Evolutionary conservation across 2,113 vertebrate genomes (phyloP), one percentile per base, ranked within the genome.

Genomic region (Paratilapia polleni): DNA sequence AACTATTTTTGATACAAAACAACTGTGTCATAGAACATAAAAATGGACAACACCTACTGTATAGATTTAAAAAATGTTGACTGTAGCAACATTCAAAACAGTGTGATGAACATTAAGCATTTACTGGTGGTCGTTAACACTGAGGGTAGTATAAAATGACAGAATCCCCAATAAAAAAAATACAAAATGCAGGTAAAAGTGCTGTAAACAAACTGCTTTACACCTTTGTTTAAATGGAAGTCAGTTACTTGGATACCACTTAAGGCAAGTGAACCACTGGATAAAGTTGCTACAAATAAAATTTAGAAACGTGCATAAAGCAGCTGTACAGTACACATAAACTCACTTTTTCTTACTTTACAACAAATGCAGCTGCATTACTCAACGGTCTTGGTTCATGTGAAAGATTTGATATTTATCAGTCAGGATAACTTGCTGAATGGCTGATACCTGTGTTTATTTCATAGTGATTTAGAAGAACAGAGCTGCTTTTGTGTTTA

Each of bases 171-270:
- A 47, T 84, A 83, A 89, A 82, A n/a, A 82, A 87, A 79, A 88
- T 60, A 90, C 64, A 92, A 93, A 90, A 91, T 78, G 60, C 83
- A 75, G 88, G 80, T 85, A 90, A 92, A 92, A 90, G 87, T 90
- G 88, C 83, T 84, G 79, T 89, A 85, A 92, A 94, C 63, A 89
- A 89, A 89, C 34, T n/a, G 76, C 36, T 86, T 80, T 80, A 90
- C 88, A 88, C 56, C 73, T 81, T 74, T 47, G 54, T 66, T 82
- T 60, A 77, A 78, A 88, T 64, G 78, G 82, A 88, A 82, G 79
- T 84, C 60, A 64, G 38, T 82, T 52, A 64, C 73, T 81, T 59
- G 36, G 34, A 80, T 60, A 88, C 75, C 89, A 90, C 76, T 85
- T 92, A 90, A 94, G 92, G 90, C 89, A 81, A 90, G 79, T 84